phyloP scores from a whole-genome alignment of 2,113 vertebrate species.

The Benitochromis conjunctus region DNA sequence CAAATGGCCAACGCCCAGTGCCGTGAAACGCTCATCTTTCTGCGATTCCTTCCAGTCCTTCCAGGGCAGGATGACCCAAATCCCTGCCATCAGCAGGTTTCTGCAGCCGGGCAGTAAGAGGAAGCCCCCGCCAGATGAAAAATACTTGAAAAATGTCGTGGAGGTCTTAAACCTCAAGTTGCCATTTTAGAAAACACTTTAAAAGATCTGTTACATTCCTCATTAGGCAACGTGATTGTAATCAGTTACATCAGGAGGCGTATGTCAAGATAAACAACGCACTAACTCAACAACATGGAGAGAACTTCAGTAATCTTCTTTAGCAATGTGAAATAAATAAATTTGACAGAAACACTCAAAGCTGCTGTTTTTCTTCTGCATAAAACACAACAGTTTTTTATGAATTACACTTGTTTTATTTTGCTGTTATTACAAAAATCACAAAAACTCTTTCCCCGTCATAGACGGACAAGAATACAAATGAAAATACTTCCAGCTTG shows the following conservation, averaged over 20 bases:
- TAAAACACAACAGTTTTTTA: not conserved
- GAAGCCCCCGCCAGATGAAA: constrained; percentile 72
- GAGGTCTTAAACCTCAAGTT: constrained; percentile 60
- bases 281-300: not conserved
- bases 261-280: not conserved
- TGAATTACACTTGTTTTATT: constrained; percentile 3
- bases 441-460: not conserved
- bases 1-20: no score
- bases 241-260: not conserved
- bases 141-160: constrained; percentile 40
- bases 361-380: not conserved
- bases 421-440: not conserved
- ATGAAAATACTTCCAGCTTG: not conserved
- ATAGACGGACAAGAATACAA: not conserved
- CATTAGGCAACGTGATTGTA: not conserved
- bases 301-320: not conserved
- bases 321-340: not conserved
- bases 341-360: not conserved
- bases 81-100: constrained; percentile 81
- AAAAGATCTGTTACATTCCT: not conserved
- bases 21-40: not conserved
- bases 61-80: constrained; percentile 76
- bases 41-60: constrained; percentile 73
- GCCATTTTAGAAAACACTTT: not conserved
- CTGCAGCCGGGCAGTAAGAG: constrained; percentile 85